These are phyloP conservation scores for Drosophila ogumai DNA, from an alignment of 1,140 invertebrate genomes.

Conservation along the genomic window DNA sequence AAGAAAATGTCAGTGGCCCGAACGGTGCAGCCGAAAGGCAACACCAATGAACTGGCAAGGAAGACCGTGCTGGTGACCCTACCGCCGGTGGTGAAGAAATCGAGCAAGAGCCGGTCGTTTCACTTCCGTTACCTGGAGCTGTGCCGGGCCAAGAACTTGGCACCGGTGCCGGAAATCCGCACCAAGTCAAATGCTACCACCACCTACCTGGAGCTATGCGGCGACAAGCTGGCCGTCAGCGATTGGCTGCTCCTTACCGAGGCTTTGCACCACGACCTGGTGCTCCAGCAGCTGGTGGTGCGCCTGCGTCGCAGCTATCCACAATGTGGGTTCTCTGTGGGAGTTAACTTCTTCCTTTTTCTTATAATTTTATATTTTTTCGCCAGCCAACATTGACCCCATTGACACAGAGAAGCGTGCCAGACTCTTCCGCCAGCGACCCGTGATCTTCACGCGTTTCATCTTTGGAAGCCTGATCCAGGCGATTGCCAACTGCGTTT, in stretches of 20 bases:
- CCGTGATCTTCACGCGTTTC: slow-evolving; percentile 86
- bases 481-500: slow-evolving; percentile 86
- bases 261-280: slow-evolving; percentile 87
- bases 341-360: background rate
- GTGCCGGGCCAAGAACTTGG: slow-evolving; percentile 77
- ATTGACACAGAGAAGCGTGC: slow-evolving; percentile 87
- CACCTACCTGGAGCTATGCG: slow-evolving; percentile 86
- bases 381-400: slow-evolving; percentile 85
- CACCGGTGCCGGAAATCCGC: slow-evolving; percentile 69
- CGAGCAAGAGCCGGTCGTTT: slow-evolving; percentile 77
- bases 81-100: slow-evolving; percentile 60
- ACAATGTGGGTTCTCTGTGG: slow-evolving; percentile 44
- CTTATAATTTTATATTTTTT: background rate
- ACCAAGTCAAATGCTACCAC: slow-evolving; percentile 84
- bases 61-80: slow-evolving; percentile 36
- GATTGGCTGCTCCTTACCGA: slow-evolving; percentile 88
- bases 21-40: slow-evolving; percentile 19
- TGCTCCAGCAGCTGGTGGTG: slow-evolving; percentile 86
- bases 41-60: slow-evolving; percentile 29
- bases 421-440: slow-evolving; percentile 84
- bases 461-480: slow-evolving; percentile 85
- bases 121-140: slow-evolving; percentile 80
- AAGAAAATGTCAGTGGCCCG: slow-evolving; percentile 48
- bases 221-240: slow-evolving; percentile 87
- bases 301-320: slow-evolving; percentile 80